A percentile compares a stretch with the other conserved stretches of the same genome.
Conservation (phyloP, 1,140 invertebrate species). For the Riptortus pedestris region DNA sequence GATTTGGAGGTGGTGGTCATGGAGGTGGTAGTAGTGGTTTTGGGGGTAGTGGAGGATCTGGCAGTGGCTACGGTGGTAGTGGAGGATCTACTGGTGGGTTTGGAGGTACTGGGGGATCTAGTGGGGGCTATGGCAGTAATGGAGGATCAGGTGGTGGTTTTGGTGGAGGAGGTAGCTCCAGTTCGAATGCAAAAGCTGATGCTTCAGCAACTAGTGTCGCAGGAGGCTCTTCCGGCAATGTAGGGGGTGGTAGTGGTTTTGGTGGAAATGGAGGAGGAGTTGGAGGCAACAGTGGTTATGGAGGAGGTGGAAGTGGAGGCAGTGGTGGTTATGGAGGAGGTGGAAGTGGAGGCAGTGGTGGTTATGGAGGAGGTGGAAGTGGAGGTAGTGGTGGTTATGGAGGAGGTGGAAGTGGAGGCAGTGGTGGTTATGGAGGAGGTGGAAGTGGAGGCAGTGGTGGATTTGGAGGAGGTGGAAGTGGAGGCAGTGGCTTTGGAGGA, state of each 20-base stretch:
- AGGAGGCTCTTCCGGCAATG: background rate
- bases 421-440: background rate
- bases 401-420: background rate
- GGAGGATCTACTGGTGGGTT: background rate
- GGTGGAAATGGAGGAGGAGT: constrained; percentile 15
- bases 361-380: constrained; percentile 14
- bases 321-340: background rate
- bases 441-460: background rate
- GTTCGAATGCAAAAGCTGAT: too few relatives aligned
- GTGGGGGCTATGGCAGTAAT: constrained; percentile 7
- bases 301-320: background rate
- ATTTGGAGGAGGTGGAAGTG: background rate
- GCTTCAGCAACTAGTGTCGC: background rate
- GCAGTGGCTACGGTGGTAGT: constrained; percentile 2
- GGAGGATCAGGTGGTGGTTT: constrained; percentile 10
- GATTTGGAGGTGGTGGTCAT: constrained; percentile 1
- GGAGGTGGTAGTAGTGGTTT: background rate
- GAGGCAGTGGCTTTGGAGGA: background rate
- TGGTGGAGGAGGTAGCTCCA: constrained; percentile 8
- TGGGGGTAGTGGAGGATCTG: background rate
- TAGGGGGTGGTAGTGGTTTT: constrained; percentile 1
- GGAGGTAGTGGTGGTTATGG: constrained; percentile 2
- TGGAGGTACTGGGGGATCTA: background rate
- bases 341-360: background rate
- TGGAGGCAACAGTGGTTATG: background rate